These are phyloP conservation scores for Pyrgilauda ruficollis DNA, from an alignment of 2,113 vertebrate species.

Conservation along the genomic window DNA sequence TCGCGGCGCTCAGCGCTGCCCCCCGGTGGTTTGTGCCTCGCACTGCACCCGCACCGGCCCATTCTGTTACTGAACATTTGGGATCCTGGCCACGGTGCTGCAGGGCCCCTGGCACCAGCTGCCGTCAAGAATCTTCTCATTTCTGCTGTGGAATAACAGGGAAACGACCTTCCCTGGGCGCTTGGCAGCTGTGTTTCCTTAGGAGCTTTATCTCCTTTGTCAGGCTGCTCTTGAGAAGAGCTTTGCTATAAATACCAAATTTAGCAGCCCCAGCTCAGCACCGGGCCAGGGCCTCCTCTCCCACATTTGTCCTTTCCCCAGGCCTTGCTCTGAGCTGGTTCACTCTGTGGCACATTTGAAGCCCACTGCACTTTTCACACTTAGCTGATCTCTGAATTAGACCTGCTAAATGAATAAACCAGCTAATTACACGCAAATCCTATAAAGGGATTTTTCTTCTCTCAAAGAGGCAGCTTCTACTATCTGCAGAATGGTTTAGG, in stretches of 20 bases:
- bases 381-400: constrained; percentile 54
- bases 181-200: background rate
- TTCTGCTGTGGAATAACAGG: too few relatives aligned
- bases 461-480: background rate
- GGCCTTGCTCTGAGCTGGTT: background rate
- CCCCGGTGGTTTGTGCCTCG: background rate
- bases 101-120: rapidly evolving
- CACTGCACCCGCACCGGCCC: rapidly evolving
- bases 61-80: too few relatives aligned
- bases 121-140: rapidly evolving
- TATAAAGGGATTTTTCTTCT: constrained; percentile 43
- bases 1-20: background rate
- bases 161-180: background rate
- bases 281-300: background rate
- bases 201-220: background rate
- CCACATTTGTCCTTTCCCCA: background rate
- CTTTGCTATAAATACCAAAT: constrained; percentile 19
- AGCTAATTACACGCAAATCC: constrained; percentile 61
- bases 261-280: background rate
- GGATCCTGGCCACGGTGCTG: background rate
- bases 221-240: background rate
- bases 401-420: constrained; percentile 53
- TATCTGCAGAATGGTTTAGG: background rate
- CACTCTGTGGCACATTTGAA: background rate
- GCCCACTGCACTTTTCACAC: constrained; percentile 39